Base-by-base conservation (phyloP, 2,797 vertebrate genomes). In the Lerista edwardsae region DNA sequence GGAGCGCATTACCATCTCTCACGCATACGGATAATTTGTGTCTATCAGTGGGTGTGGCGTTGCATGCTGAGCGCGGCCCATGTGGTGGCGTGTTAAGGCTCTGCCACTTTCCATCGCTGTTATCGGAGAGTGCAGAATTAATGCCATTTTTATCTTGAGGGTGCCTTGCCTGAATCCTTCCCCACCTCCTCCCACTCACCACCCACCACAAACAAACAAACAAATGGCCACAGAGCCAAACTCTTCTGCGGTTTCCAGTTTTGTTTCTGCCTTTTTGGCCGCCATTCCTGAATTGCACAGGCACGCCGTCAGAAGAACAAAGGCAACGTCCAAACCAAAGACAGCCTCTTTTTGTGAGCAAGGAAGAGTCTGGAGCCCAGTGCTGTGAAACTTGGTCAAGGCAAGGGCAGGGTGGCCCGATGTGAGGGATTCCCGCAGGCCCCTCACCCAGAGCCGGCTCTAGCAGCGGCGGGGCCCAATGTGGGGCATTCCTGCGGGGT, bases 21-120 rank as follows among this genome's bases (percentile, higher is more conserved):
- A 74, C 51, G 69, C 27, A 87, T 57, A 65, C 76, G 65, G 39
- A 74, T 90, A 89, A 91, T 91, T 93, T 90, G 17, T 90, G 31
- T 86, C 62, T 89, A 64, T 92, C 81, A 89, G 71, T 85, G 91
- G 78, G 74, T 75, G 71, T 41, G 21, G 79, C 47, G 88, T 88
- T 91, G 76, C 90, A 69, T 87, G 92, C 84, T 93, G 89, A 91
- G 79, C 91, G 34, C 51, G 51, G 85, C 77, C 27, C n/a, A 17
- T 90, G 81, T 87, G 88, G 92, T 89, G 85, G 91, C 86, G 8
- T 23, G 83, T 91, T 87, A 79, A n/a, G 75, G 89, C 89, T 85
- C 83, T 84, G 84, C 71, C 87, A 67, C 68, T 89, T 86, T 80
- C 88, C 80, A 87, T 74, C 91, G 34, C n/a, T 76, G 21, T 91